A percentile compares a stretch with the other conserved stretches of the same genome.
phyloP scores from a whole-genome alignment of 2,797 vertebrate genomes.

The Acanthurus leucopareius region DNA sequence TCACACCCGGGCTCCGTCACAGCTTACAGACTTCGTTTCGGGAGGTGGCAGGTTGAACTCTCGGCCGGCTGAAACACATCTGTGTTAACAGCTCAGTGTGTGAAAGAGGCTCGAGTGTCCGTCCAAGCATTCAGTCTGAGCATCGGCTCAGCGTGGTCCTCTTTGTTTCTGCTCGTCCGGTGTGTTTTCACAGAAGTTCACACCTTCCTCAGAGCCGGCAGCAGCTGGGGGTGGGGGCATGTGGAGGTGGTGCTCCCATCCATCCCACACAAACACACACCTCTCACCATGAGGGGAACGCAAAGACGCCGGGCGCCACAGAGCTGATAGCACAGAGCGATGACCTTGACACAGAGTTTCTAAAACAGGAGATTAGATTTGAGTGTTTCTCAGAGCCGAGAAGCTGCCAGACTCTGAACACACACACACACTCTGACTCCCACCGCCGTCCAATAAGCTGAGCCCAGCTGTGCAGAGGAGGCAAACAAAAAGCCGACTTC shows the following conservation, averaged over 20 bases:
- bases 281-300: background rate
- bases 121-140: background rate
- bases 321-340: background rate
- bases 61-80: too few species aligned
- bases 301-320: slow-evolving; percentile 1
- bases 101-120: too few species aligned
- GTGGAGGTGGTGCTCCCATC: background rate
- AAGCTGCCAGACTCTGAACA: background rate
- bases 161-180: slow-evolving; percentile 24
- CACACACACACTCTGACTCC: background rate
- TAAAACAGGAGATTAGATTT: slow-evolving; percentile 30
- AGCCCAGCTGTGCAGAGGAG: slow-evolving; percentile 31
- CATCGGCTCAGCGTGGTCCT: background rate
- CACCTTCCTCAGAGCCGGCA: slow-evolving; percentile 10
- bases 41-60: too few species aligned
- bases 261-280: slow-evolving; percentile 20
- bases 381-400: slow-evolving; percentile 22
- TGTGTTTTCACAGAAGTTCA: slow-evolving; percentile 46
- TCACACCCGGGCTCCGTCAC: too few species aligned
- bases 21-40: too few species aligned
- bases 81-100: too few species aligned
- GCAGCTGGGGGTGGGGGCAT: background rate
- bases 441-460: background rate
- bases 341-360: slow-evolving; percentile 44
- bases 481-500: background rate